Evolutionary conservation across 1,140 invertebrate species (phyloP).

Genomic region (Drosophila saltans): DNA sequence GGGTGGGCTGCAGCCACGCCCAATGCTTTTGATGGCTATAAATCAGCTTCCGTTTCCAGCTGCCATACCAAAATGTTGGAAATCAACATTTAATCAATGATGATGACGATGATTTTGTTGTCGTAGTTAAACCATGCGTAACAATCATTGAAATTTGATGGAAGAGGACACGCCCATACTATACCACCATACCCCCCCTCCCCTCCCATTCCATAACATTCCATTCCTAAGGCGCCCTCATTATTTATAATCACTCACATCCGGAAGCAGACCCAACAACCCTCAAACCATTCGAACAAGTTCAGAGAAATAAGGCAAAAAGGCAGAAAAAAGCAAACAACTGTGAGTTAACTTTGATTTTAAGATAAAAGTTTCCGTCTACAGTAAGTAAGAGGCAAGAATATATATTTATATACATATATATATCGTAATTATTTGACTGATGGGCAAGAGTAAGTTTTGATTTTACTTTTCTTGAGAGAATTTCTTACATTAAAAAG

Average conservation of each 20-base stretch:
- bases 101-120: conserved; percentile 6
- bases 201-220: conserved; percentile 6
- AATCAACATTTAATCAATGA: conserved; percentile 23
- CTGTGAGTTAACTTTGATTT: conserved; percentile 3
- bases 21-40: conserved; percentile 38
- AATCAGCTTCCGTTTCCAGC: conserved; percentile 18
- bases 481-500: too few species aligned
- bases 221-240: conserved; percentile 37
- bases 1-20: conserved; percentile 34
- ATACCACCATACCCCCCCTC: neutral
- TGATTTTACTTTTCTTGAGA: too few species aligned
- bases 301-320: neutral
- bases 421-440: neutral
- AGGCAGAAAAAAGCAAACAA: conserved; percentile 24
- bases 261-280: conserved; percentile 22
- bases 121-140: conserved; percentile 13
- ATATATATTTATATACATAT: neutral
- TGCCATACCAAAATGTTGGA: conserved; percentile 4
- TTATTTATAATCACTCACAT: conserved; percentile 77
- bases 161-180: conserved; percentile 24
- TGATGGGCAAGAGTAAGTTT: too few species aligned
- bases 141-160: conserved; percentile 56
- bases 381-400: neutral
- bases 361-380: neutral
- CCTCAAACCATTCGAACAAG: too few species aligned